A percentile compares a stretch with the other conserved stretches of the same genome.
Conservation (phyloP, 2,888 invertebrate species). For the Abrostola triplasia region DNA sequence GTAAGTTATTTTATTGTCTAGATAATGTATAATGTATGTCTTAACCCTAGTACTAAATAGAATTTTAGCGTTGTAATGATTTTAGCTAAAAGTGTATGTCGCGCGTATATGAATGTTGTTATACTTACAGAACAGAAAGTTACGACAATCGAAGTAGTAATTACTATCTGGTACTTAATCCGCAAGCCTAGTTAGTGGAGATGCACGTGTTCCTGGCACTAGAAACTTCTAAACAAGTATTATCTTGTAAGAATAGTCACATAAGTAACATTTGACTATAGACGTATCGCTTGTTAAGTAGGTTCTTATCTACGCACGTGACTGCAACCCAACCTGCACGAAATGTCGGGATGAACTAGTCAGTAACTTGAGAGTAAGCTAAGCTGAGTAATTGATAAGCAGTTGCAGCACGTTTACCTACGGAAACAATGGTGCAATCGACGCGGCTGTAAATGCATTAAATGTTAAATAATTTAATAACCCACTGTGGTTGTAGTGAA, state of each 20-base stretch:
- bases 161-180: neutral
- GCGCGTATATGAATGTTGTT: constrained; percentile 81
- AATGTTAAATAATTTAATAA: too few relatives aligned
- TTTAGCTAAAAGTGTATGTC: constrained; percentile 81
- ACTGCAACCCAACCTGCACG: neutral
- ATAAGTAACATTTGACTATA: too few relatives aligned
- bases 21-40: constrained; percentile 83
- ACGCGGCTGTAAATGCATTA: too few relatives aligned
- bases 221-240: neutral
- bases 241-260: neutral
- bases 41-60: constrained; percentile 81
- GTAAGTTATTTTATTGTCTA: constrained; percentile 85
- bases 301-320: neutral
- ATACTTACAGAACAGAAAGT: constrained; percentile 2
- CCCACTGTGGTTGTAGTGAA: too few relatives aligned
- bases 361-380: constrained; percentile 3
- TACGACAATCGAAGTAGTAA: constrained; percentile 10
- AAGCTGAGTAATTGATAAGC: constrained; percentile 23
- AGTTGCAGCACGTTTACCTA: constrained; percentile 4
- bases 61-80: constrained; percentile 76
- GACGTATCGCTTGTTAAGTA: too few relatives aligned
- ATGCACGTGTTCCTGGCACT: neutral
- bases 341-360: constrained; percentile 26
- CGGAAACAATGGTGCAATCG: neutral
- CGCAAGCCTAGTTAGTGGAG: neutral